phyloP scores from a whole-genome alignment of 2,797 vertebrate species.

The Artibeus jamaicensis region DNA sequence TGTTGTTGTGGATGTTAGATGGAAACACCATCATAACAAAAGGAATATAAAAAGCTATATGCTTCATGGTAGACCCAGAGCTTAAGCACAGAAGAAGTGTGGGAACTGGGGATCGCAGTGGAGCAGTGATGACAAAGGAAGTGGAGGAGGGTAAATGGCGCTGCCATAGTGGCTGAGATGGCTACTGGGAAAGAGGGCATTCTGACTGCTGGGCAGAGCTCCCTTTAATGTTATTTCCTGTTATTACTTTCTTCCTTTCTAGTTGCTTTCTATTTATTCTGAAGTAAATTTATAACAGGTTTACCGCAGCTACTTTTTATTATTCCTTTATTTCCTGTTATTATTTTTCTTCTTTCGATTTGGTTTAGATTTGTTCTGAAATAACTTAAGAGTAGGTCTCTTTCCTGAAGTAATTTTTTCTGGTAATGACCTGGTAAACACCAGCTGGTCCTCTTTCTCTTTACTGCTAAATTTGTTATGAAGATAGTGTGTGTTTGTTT shows the following conservation, averaged over 20 bases:
- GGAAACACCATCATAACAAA: not conserved
- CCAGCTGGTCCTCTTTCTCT: not conserved
- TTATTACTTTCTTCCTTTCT: not conserved
- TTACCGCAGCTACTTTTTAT: not conserved
- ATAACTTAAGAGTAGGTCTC: not conserved
- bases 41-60: not conserved
- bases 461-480: not conserved
- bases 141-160: not conserved
- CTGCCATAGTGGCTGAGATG: not conserved
- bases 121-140: fast-evolving
- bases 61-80: not conserved
- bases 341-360: slow-evolving; percentile 10
- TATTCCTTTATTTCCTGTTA: not conserved
- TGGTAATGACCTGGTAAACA: not conserved
- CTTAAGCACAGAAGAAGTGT: not conserved
- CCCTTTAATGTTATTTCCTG: not conserved
- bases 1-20: not conserved
- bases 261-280: slow-evolving; percentile 12
- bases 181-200: not conserved
- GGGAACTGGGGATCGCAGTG: not conserved
- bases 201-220: not conserved
- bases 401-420: slow-evolving; percentile 24
- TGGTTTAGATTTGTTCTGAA: slow-evolving; percentile 43
- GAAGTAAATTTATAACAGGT: slow-evolving; percentile 6
- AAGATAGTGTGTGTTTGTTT: not conserved